A percentile compares a stretch with the other conserved stretches of the same genome.
Conservation (phyloP, 92 coral and sea anemone species). For the Bergia puertoricense region DNA sequence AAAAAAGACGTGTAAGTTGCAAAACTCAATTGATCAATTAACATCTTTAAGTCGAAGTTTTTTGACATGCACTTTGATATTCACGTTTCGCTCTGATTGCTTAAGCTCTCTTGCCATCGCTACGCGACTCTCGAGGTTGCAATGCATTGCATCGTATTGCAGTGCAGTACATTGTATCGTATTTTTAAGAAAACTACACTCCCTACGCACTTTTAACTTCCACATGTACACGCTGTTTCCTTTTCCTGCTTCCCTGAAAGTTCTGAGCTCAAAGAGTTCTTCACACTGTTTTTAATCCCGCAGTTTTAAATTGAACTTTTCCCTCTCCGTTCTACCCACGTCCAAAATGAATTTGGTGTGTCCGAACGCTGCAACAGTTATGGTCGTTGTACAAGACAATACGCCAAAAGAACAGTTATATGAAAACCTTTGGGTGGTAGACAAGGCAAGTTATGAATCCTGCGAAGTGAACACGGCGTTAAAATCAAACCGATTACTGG, state of each 20-base stretch:
- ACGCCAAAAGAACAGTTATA: slow-evolving; percentile 61
- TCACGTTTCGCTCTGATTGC: no score
- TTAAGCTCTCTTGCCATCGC: no score
- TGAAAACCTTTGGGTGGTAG: slow-evolving; percentile 81
- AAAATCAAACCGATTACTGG: background rate
- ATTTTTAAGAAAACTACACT: no score
- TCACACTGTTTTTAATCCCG: background rate
- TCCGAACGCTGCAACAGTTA: slow-evolving; percentile 76
- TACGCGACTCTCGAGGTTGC: no score
- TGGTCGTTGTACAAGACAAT: slow-evolving; percentile 42
- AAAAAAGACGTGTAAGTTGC: no score
- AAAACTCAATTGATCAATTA: no score
- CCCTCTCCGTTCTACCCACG: slow-evolving; percentile 25
- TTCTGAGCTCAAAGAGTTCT: background rate
- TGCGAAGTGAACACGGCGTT: slow-evolving; percentile 42
- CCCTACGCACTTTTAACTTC: no score
- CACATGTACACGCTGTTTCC: background rate
- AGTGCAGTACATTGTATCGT: no score
- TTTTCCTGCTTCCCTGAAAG: background rate
- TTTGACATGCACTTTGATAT: no score
- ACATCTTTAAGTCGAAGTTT: no score
- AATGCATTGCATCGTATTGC: no score
- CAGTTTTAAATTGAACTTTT: slow-evolving; percentile 39
- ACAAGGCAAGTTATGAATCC: slow-evolving; percentile 65
- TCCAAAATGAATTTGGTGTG: slow-evolving; percentile 71